These are phyloP conservation scores for Acanthisitta chloris DNA, from an alignment of 2,113 vertebrate genomes.

Conservation along the genomic window DNA sequence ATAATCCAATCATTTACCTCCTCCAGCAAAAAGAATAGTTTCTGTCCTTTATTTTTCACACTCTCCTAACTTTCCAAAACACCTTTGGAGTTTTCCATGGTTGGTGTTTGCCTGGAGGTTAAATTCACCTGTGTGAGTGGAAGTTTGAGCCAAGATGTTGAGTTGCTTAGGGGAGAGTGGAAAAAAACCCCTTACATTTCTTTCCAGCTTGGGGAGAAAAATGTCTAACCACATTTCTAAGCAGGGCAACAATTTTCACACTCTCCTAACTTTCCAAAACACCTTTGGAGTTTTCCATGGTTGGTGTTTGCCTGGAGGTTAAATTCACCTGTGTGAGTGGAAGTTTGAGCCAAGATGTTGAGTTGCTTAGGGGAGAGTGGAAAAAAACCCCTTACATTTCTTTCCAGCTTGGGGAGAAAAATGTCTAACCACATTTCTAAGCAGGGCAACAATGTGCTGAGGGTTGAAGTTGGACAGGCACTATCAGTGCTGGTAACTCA, in stretches of 20 bases:
- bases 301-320: conserved; percentile 43
- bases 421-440: background rate
- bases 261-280: conserved; percentile 56
- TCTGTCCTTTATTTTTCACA: conserved; percentile 32
- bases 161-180: background rate
- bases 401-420: background rate
- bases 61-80: conserved; percentile 55
- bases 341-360: background rate
- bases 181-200: background rate
- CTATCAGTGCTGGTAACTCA: background rate
- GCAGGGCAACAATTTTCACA: too few relatives aligned
- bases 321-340: background rate
- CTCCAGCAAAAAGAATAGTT: conserved; percentile 30
- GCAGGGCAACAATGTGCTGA: background rate
- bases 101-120: conserved; percentile 43
- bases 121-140: background rate
- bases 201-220: background rate
- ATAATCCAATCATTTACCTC: background rate
- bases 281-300: conserved; percentile 49
- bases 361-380: background rate
- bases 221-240: background rate
- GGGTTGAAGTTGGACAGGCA: background rate
- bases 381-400: background rate
- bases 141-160: background rate
- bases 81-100: conserved; percentile 50